phyloP scores from a whole-genome alignment of 2,797 vertebrate genomes.

The Eulemur albifrons region DNA sequence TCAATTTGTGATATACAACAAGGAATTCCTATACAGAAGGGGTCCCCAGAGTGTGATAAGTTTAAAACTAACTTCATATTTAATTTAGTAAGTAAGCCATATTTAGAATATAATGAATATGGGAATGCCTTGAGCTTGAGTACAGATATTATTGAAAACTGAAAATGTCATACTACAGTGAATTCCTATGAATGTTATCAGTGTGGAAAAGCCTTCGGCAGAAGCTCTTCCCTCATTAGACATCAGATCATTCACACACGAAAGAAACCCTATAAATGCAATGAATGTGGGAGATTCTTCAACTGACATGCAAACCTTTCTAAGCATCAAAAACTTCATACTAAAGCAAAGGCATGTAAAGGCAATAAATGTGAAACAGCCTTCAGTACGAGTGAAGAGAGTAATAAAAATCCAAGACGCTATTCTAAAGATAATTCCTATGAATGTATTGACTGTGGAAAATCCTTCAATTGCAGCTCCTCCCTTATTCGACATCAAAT shows the following conservation, averaged over 20 bases:
- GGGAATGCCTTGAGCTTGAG: not conserved
- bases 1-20: constrained; percentile 15
- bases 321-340: constrained; percentile 70
- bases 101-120: constrained; percentile 33
- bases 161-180: not conserved
- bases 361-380: not conserved
- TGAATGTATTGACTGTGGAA: constrained; percentile 61
- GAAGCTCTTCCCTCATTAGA: constrained; percentile 72
- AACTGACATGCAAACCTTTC: constrained; percentile 62
- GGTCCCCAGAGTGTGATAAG: not conserved
- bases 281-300: constrained; percentile 67
- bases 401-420: not conserved
- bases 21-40: not conserved
- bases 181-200: constrained; percentile 66
- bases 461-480: constrained; percentile 62
- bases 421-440: not conserved
- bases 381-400: not conserved
- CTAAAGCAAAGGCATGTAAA: not conserved
- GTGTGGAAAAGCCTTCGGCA: constrained; percentile 75
- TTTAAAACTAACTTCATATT: constrained; percentile 46
- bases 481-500: constrained; percentile 67
- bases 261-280: constrained; percentile 77
- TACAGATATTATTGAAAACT: not conserved
- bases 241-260: constrained; percentile 78
- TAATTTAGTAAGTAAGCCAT: constrained; percentile 45